A percentile compares a stretch with the other conserved stretches of the same genome.
These are phyloP conservation scores for Hymenopus coronatus DNA, from an alignment of 2,888 invertebrate genomes.

Conservation along the genomic window DNA sequence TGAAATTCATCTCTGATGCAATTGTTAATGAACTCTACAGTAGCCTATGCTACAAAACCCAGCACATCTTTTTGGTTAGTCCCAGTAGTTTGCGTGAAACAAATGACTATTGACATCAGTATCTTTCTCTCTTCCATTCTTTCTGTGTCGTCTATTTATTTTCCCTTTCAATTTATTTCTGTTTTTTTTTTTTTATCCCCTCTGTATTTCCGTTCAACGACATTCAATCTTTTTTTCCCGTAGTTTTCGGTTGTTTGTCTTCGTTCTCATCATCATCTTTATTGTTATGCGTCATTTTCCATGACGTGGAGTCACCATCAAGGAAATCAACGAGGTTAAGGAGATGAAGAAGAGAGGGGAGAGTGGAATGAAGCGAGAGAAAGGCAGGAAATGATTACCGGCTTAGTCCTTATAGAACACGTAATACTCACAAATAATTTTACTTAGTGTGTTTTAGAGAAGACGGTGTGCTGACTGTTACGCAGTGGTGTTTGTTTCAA, in stretches of 20 bases:
- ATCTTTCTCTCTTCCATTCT: neutral
- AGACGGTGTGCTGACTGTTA: neutral
- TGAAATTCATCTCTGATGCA: too few relatives aligned
- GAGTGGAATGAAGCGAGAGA: neutral
- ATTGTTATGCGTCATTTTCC: constrained; percentile 15
- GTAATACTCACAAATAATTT: neutral
- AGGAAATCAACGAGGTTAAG: neutral
- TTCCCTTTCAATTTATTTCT: neutral
- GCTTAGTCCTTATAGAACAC: neutral
- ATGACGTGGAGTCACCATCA: neutral
- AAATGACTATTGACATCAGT: neutral
- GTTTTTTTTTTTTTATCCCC: neutral
- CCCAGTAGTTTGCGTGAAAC: neutral
- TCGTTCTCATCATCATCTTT: constrained; percentile 16
- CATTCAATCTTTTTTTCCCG: neutral
- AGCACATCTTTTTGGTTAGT: too few relatives aligned
- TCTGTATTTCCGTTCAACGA: neutral
- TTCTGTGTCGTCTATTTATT: neutral
- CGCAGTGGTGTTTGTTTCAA: too few relatives aligned
- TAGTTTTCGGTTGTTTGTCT: constrained; percentile 9
- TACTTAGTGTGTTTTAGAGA: neutral
- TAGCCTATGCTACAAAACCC: too few relatives aligned
- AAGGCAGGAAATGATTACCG: neutral
- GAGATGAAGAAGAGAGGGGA: neutral
- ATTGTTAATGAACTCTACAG: too few relatives aligned